Percentiles rank a stretch among this genome's conserved stretches.
Conservation (phyloP, 2,888 invertebrate genomes). For the Nemotelus nigrinus region DNA sequence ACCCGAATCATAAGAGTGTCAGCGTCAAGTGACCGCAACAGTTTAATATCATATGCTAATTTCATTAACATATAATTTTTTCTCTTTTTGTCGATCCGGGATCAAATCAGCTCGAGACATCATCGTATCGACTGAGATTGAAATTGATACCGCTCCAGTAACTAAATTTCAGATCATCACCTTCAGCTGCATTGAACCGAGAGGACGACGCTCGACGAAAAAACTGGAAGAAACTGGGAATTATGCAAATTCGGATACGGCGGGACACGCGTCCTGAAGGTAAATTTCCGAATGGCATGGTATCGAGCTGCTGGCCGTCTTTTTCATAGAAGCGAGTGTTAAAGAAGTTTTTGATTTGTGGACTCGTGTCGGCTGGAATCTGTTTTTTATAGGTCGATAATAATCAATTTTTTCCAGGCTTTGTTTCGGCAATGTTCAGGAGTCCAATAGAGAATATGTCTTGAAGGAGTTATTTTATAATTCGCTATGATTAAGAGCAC, state of each 20-base stretch:
- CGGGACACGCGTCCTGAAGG: conserved; percentile 51
- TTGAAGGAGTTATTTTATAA: conserved; percentile 41
- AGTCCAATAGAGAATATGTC: conserved; percentile 31
- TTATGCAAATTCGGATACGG: conserved; percentile 50
- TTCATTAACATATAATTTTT: conserved; percentile 12
- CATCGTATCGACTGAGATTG: not conserved
- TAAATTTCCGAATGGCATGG: conserved; percentile 35
- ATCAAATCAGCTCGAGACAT: conserved; percentile 11
- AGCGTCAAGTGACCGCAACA: conserved; percentile 25
- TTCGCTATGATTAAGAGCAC: conserved; percentile 45
- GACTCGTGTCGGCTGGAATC: conserved; percentile 44
- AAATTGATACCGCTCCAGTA: conserved; percentile 32
- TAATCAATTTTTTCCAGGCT: conserved; percentile 47
- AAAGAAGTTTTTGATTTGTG: conserved; percentile 48
- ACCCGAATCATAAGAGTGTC: conserved; percentile 31
- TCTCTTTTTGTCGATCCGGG: not conserved
- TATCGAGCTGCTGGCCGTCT: conserved; percentile 12
- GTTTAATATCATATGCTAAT: conserved; percentile 36
- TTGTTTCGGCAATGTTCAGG: conserved; percentile 11
- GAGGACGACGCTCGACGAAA: conserved; percentile 11
- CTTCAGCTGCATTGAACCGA: not conserved
- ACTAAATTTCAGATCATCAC: conserved; percentile 38
- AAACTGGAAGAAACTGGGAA: conserved; percentile 43
- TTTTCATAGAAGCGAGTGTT: conserved; percentile 16
- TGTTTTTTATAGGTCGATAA: conserved; percentile 36